Percentiles rank a stretch among this genome's conserved stretches.
Evolutionary conservation across 2,888 invertebrate genomes (phyloP).

Genomic region (Lasioglossum leucozonium): DNA sequence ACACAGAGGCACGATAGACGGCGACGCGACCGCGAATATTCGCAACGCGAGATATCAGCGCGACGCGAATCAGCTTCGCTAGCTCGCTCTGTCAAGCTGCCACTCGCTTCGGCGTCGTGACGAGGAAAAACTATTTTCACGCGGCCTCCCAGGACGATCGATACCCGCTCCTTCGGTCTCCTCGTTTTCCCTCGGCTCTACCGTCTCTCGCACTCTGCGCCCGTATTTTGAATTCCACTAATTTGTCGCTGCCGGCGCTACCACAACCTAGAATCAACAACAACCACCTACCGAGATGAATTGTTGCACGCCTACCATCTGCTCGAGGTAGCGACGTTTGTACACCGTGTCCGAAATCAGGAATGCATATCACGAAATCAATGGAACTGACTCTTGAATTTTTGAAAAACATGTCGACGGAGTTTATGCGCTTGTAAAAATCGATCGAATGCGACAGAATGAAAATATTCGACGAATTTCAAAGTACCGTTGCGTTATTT

Average conservation of each 20-base stretch:
- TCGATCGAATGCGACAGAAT: too few relatives aligned
- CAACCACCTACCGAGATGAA: background rate
- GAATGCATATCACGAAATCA: too few relatives aligned
- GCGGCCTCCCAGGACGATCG: conserved; percentile 39
- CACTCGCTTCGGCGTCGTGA: conserved; percentile 42
- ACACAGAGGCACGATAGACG: conserved; percentile 22
- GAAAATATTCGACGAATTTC: too few relatives aligned
- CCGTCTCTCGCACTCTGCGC: background rate
- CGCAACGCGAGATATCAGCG: conserved; percentile 63
- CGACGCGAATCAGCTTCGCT: background rate
- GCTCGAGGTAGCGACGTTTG: too few relatives aligned
- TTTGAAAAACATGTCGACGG: too few relatives aligned
- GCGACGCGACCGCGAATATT: conserved; percentile 54
- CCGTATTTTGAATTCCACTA: conserved; percentile 48
- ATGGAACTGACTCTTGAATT: too few relatives aligned
- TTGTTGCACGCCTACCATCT: too few relatives aligned
- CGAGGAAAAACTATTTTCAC: conserved; percentile 59
- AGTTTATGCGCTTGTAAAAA: too few relatives aligned
- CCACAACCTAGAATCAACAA: background rate
- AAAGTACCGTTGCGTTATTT: too few relatives aligned
- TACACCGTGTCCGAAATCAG: too few relatives aligned
- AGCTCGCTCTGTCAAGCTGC: conserved; percentile 56
- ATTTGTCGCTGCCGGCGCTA: conserved; percentile 30
- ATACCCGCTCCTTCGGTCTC: conserved; percentile 40
- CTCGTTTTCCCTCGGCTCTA: conserved; percentile 13